Percentiles rank a stretch among this genome's conserved stretches.
Evolutionary conservation across 35 echinoderm and acorn worm species (phyloP).

Genomic region (Ophioderma brevispina): DNA sequence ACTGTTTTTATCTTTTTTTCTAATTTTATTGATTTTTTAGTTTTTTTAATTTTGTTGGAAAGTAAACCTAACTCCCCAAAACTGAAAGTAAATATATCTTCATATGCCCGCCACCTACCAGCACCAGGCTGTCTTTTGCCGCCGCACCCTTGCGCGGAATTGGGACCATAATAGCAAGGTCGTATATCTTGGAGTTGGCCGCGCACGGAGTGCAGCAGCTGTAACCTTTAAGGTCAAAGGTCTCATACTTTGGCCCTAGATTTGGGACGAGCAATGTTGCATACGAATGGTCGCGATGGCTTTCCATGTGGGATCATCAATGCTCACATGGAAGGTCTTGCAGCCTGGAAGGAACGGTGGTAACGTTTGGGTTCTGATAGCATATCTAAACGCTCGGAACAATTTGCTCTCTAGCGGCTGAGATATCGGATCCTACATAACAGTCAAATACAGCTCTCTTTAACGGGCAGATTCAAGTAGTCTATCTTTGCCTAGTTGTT

Average conservation of each 20-base stretch:
- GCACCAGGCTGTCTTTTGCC: slow-evolving; percentile 50
- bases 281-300: slow-evolving; percentile 86
- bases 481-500: slow-evolving; percentile 73
- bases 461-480: slow-evolving; percentile 70
- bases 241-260: slow-evolving; percentile 85
- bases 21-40: too few species aligned
- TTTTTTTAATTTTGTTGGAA: too few species aligned
- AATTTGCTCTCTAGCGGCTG: slow-evolving; percentile 81
- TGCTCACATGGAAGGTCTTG: slow-evolving; percentile 67
- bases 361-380: slow-evolving; percentile 73
- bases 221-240: slow-evolving; percentile 95
- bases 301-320: slow-evolving; percentile 73
- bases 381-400: slow-evolving; percentile 80
- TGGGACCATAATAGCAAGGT: slow-evolving; percentile 81
- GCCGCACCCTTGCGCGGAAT: slow-evolving; percentile 86
- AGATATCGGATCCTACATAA: slow-evolving; percentile 83
- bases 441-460: slow-evolving; percentile 90
- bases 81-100: too few species aligned
- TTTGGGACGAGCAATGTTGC: slow-evolving; percentile 94
- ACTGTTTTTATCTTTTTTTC: too few species aligned
- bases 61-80: too few species aligned
- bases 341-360: slow-evolving; percentile 66
- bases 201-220: slow-evolving; percentile 70
- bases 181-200: slow-evolving; percentile 85
- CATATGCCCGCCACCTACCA: too few species aligned